These are phyloP conservation scores for Campodea augens DNA, from an alignment of 1,140 invertebrate species.

Conservation along the genomic window DNA sequence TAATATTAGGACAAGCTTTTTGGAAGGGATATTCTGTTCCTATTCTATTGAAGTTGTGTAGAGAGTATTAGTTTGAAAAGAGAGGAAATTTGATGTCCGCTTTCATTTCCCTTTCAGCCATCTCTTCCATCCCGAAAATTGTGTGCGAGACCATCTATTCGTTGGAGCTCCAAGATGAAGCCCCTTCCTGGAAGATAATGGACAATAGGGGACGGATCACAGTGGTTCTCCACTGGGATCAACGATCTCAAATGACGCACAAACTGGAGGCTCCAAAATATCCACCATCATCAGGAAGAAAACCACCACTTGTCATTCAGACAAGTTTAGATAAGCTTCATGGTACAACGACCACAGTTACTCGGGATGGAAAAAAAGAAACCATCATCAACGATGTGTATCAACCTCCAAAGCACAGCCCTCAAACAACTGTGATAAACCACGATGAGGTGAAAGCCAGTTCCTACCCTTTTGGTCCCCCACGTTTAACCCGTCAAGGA, in stretches of 20 bases:
- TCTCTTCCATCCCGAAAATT: slow-evolving; percentile 86
- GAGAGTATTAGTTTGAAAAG: not conserved
- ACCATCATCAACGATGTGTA: slow-evolving; percentile 33
- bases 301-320: slow-evolving; percentile 50
- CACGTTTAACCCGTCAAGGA: slow-evolving; percentile 40
- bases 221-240: slow-evolving; percentile 78
- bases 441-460: slow-evolving; percentile 43
- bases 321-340: slow-evolving; percentile 44
- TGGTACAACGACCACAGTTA: slow-evolving; percentile 8
- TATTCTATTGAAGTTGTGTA: not conserved
- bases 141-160: slow-evolving; percentile 89
- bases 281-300: slow-evolving; percentile 30
- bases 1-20: no score
- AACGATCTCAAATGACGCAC: slow-evolving; percentile 6
- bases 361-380: slow-evolving; percentile 26
- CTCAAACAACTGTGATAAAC: slow-evolving; percentile 78
- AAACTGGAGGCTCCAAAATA: slow-evolving; percentile 21
- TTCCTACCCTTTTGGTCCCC: slow-evolving; percentile 19
- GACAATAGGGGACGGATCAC: slow-evolving; percentile 86
- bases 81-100: not conserved
- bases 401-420: slow-evolving; percentile 33
- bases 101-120: slow-evolving; percentile 35
- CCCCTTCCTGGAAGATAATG: slow-evolving; percentile 91
- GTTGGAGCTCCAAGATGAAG: slow-evolving; percentile 80
- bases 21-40: no score